A percentile compares a stretch with the other conserved stretches of the same genome.
These are phyloP conservation scores for Myathropa florea DNA, from an alignment of 2,888 invertebrate genomes.

Conservation along the genomic window DNA sequence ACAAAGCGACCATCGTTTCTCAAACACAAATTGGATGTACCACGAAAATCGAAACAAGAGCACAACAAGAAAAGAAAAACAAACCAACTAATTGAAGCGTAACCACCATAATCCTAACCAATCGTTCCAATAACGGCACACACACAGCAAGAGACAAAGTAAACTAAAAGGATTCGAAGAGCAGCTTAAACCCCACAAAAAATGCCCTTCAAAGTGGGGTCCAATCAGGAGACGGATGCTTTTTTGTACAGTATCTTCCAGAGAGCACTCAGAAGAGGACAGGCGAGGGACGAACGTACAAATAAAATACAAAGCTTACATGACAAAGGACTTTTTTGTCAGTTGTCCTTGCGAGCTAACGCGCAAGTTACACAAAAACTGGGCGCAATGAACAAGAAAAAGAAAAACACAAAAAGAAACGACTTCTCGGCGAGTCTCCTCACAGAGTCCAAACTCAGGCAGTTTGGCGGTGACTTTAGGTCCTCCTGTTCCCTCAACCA, in stretches of 20 bases:
- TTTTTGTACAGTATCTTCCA: background rate
- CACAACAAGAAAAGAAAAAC: background rate
- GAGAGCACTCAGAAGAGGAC: background rate
- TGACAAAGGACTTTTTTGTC: background rate
- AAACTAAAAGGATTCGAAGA: background rate
- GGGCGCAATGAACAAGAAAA: background rate
- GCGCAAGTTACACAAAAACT: background rate
- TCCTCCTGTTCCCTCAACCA: background rate
- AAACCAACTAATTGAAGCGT: background rate
- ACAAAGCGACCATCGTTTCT: background rate
- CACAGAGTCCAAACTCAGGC: background rate
- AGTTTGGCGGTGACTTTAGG: background rate
- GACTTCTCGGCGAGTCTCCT: background rate
- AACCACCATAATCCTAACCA: background rate
- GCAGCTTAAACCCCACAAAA: background rate
- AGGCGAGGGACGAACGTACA: background rate
- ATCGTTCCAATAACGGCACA: background rate
- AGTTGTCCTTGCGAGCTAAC: background rate
- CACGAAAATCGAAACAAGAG: background rate
- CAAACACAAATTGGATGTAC: background rate
- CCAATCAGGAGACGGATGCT: background rate
- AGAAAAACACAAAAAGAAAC: background rate
- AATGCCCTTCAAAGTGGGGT: background rate
- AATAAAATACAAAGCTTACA: background rate
- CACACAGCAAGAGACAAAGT: background rate